Evolutionary conservation across 2,888 invertebrate genomes (phyloP).

Genomic region (Tolmerus cingulatus): DNA sequence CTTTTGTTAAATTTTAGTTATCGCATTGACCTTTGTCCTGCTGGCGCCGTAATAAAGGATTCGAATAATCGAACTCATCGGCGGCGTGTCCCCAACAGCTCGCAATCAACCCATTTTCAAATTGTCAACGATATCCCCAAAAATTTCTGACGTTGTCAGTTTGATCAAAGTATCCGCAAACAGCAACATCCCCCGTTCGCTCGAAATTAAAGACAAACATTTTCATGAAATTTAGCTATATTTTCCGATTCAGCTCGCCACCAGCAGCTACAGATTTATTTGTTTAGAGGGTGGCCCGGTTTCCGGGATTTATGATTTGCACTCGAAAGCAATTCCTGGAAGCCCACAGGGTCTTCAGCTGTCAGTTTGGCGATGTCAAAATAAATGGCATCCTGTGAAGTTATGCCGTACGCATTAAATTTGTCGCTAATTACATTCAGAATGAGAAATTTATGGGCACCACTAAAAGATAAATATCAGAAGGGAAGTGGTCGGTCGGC

Average conservation of each 20-base stretch:
- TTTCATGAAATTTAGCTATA: conserved; percentile 27
- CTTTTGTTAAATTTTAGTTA: background rate
- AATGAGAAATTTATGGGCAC: conserved; percentile 40
- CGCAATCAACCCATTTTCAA: background rate
- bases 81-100: background rate
- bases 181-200: background rate
- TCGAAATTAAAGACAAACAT: conserved; percentile 29
- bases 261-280: conserved; percentile 32
- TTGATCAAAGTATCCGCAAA: background rate
- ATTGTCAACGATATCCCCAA: background rate
- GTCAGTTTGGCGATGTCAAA: conserved; percentile 34
- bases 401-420: conserved; percentile 38
- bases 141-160: background rate
- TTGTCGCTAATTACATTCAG: conserved; percentile 42
- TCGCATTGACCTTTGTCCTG: background rate
- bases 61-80: background rate
- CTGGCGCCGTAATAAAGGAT: background rate
- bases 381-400: conserved; percentile 32
- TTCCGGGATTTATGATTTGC: conserved; percentile 24
- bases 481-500: conserved; percentile 14
- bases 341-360: conserved; percentile 25
- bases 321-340: conserved; percentile 4
- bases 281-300: conserved; percentile 18
- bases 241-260: background rate
- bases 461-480: conserved; percentile 38